Evolutionary conservation across 2,888 invertebrate species (phyloP).

Genomic region (Cylindroiulus punctatus): DNA sequence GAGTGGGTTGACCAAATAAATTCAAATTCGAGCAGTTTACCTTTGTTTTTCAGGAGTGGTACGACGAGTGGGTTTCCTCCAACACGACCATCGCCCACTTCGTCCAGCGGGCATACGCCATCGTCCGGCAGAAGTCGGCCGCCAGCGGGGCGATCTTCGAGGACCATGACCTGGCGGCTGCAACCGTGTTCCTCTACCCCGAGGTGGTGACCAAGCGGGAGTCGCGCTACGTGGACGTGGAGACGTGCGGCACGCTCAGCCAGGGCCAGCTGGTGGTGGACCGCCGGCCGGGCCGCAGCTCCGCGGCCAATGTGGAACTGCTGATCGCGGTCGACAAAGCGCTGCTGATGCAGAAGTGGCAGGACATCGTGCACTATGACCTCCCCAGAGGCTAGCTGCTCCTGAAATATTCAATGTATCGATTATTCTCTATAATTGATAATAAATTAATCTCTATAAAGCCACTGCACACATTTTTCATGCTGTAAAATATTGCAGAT

Average conservation of each 20-base stretch:
- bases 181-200: constrained; percentile 39
- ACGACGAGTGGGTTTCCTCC: constrained; percentile 52
- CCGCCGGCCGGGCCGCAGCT: neutral
- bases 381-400: neutral
- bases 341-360: constrained; percentile 8
- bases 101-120: constrained; percentile 23
- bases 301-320: constrained; percentile 1
- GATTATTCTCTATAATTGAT: too few relatives aligned
- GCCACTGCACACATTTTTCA: too few relatives aligned
- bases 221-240: neutral
- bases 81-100: constrained; percentile 49
- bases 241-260: constrained; percentile 31
- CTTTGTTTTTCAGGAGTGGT: constrained; percentile 48
- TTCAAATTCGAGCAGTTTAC: neutral
- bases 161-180: constrained; percentile 26
- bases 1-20: too few relatives aligned
- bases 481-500: too few relatives aligned
- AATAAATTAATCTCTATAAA: too few relatives aligned
- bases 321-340: neutral
- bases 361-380: neutral
- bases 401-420: neutral
- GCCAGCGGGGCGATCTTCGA: neutral
- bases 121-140: neutral
- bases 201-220: constrained; percentile 19
- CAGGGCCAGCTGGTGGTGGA: constrained; percentile 52